Percentiles rank a stretch among this genome's conserved stretches.
Conservation (phyloP, 2,797 vertebrate genomes). For the Acrocephalus scirpaceus region DNA sequence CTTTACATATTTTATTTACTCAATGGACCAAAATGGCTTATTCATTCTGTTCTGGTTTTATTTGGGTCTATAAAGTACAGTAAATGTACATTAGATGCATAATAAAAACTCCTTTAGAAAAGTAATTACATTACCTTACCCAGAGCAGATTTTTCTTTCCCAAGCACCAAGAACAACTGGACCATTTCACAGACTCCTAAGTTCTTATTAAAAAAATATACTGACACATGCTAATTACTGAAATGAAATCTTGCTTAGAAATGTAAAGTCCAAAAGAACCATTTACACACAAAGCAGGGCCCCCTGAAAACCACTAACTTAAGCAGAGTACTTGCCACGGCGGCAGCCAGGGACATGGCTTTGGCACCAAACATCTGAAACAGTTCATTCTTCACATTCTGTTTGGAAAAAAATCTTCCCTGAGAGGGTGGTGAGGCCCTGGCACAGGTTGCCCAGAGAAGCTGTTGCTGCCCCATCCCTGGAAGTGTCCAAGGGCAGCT, state of each 20-base stretch:
- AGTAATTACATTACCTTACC: constrained; percentile 70
- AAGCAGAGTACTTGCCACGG: neutral
- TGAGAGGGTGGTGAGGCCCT: neutral
- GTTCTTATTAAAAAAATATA: constrained; percentile 53
- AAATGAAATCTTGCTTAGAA: constrained; percentile 27
- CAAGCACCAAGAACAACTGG: constrained; percentile 45
- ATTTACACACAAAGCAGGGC: neutral
- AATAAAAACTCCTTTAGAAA: constrained; percentile 66
- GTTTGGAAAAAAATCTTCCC: neutral
- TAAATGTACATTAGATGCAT: constrained; percentile 67
- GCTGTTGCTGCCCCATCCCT: neutral
- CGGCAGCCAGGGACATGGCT: neutral
- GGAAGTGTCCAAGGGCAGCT: neutral
- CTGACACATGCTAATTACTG: constrained; percentile 47
- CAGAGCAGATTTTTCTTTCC: constrained; percentile 59
- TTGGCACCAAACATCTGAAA: neutral
- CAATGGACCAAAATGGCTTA: constrained; percentile 60
- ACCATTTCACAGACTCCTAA: constrained; percentile 53
- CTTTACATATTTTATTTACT: constrained; percentile 60
- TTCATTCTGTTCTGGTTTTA: constrained; percentile 59
- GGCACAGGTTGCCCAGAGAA: neutral
- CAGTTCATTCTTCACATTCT: fast-evolving
- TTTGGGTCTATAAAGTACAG: constrained; percentile 63
- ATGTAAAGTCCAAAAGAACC: constrained; percentile 13
- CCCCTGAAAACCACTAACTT: neutral